Evolutionary conservation across 2,888 invertebrate species (phyloP), one percentile per base, ranked within the genome.

Genomic region (Cephus pulcher): DNA sequence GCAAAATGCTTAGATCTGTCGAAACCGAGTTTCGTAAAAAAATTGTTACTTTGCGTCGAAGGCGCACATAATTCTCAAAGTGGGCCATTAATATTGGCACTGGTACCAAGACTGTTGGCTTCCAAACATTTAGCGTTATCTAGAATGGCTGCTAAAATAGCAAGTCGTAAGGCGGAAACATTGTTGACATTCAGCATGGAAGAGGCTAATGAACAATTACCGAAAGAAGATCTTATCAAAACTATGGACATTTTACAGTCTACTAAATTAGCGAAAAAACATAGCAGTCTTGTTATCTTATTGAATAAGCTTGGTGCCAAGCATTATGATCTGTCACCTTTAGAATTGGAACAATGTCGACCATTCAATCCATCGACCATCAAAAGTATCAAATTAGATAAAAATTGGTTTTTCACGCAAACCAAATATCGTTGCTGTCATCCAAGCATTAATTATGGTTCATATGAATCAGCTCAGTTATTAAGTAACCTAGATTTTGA

Each of bases 131-230:
- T 96, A 40, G 94, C 95, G 0, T 88, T 95, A 34, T 93, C 94
- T 1, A 93, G 96, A 82, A 92, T 95, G 87, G 95, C 96, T 77
- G 95, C 95, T n/a, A 94, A 94, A 85, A 93, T 97, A 78, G 96
- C 96, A 0, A 95, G 95, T 88, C 93, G 95, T 34, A 93, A 96
- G 82, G 94, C 96, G 71, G 95, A 94, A 87, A 92, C 94, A 82
- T 90, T 97, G n/a, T 92, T 95, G 81, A 94, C 95, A 0, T 90
- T 95, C 86, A 90, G 93, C 0, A 86, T 92, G 0, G 95, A 95
- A 12, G 93, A 94, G 70, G 94, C 95, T 11, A 92, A 91, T 69
- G 92, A 92, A 30, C 96, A 96, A 85, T 88, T 97, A 23, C 92
- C 95, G 0, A 94, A 95, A 82, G 95, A 96, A 78, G 95, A 96